A percentile compares a stretch with the other conserved stretches of the same genome.
Conservation (phyloP, 2,797 vertebrate genomes). For the Anomalospiza imberbis region DNA sequence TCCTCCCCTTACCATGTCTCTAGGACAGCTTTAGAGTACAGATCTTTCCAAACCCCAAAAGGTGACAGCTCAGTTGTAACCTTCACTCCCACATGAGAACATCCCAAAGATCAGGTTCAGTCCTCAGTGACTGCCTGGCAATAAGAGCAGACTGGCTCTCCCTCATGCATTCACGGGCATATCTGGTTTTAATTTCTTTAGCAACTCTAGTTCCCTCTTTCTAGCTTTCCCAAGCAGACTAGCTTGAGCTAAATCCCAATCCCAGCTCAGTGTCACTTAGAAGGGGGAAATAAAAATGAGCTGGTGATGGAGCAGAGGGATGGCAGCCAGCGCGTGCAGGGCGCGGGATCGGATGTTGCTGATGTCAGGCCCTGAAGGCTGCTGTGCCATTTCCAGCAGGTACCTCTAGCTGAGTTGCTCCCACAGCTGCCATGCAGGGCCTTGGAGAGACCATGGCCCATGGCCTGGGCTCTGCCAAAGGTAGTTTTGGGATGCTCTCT, state of each 20-base stretch:
- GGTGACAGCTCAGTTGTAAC: neutral
- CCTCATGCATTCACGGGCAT: neutral
- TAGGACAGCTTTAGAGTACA: neutral
- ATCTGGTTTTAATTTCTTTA: conserved; percentile 11
- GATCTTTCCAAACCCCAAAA: neutral
- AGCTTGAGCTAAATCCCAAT: conserved; percentile 74
- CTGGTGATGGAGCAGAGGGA: conserved; percentile 77
- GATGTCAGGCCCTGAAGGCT: conserved; percentile 32
- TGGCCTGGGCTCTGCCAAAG: neutral
- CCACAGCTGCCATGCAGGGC: conserved; percentile 15
- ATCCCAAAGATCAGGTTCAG: conserved; percentile 66
- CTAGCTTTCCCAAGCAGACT: conserved; percentile 31
- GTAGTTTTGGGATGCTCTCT: neutral
- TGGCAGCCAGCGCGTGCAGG: conserved; percentile 72
- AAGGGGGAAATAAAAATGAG: conserved; percentile 17
- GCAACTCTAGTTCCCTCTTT: conserved; percentile 31
- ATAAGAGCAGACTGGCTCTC: neutral
- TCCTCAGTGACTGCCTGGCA: conserved; percentile 65
- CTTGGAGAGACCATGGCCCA: neutral
- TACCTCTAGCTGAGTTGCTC: conserved; percentile 27
- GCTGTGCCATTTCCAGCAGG: conserved; percentile 52
- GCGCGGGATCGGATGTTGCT: conserved; percentile 47
- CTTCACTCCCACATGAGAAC: neutral
- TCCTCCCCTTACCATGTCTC: neutral
- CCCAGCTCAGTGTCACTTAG: conserved; percentile 68